Evolutionary conservation across 2,113 vertebrate genomes (phyloP).

Genomic region (Sciurus niger): DNA sequence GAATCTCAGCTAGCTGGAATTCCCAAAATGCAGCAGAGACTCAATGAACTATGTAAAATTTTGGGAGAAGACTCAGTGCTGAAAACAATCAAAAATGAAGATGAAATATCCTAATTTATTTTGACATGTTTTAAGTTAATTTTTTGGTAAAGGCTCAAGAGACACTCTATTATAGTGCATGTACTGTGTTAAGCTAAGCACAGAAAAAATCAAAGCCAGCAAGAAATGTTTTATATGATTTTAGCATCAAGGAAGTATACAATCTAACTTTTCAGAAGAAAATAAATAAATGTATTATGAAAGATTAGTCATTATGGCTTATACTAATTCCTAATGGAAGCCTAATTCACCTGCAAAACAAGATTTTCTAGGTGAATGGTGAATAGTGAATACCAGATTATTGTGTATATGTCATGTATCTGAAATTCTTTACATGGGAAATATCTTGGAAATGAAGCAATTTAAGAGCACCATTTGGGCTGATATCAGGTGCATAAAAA

Average conservation of each 20-base stretch:
- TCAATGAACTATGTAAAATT: conserved; percentile 98
- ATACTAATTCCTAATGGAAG: conserved; percentile 84
- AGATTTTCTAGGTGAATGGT: conserved; percentile 78
- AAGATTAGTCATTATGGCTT: conserved; percentile 79
- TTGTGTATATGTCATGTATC: conserved; percentile 82
- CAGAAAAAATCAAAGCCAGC: conserved; percentile 74
- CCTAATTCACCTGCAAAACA: conserved; percentile 73
- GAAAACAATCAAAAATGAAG: conserved; percentile 90
- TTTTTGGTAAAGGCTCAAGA: conserved; percentile 84
- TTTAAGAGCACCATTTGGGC: conserved; percentile 67
- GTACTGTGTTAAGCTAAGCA: conserved; percentile 85
- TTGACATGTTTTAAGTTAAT: conserved; percentile 78
- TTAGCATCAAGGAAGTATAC: conserved; percentile 77
- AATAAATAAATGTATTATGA: conserved; percentile 76
- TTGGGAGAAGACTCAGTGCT: conserved; percentile 98
- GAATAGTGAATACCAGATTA: conserved; percentile 72
- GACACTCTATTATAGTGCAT: conserved; percentile 83
- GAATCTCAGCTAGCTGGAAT: conserved; percentile 97
- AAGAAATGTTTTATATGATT: conserved; percentile 83
- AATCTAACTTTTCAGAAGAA: conserved; percentile 82
- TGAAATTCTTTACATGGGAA: conserved; percentile 70
- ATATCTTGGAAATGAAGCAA: conserved; percentile 78
- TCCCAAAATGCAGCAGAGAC: conserved; percentile 98
- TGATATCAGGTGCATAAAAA: conserved; percentile 76
- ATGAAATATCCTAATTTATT: conserved; percentile 86